Percentiles rank a stretch among this genome's conserved stretches.
These are phyloP conservation scores for Solenodon paradoxus DNA, from an alignment of 2,113 vertebrate species.

Conservation along the genomic window DNA sequence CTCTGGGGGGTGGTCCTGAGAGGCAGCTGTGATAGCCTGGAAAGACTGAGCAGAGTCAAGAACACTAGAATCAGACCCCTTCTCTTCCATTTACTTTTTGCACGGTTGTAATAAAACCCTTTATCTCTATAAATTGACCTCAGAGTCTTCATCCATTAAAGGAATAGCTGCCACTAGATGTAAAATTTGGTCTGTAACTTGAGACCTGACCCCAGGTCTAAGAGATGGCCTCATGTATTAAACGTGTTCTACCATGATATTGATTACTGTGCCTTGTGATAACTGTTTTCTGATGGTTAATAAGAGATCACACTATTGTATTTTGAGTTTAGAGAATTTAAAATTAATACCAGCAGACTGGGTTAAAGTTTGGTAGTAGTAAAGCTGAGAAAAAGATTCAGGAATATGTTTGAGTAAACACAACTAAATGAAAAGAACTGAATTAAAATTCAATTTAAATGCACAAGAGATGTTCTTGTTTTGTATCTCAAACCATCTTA, in stretches of 20 bases:
- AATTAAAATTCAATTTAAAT: not conserved
- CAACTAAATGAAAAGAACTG: not conserved
- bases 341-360: constrained; percentile 17
- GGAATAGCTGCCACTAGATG: not conserved
- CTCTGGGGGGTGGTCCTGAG: not conserved
- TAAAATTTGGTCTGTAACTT: not conserved
- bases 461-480: not conserved
- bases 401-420: not conserved
- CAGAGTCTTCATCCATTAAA: not conserved
- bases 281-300: not conserved
- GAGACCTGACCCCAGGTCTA: not conserved
- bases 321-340: not conserved
- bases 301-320: not conserved
- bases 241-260: not conserved
- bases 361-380: not conserved
- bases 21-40: not conserved
- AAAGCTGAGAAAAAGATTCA: not conserved
- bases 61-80: not conserved
- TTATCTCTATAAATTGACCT: not conserved
- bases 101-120: not conserved
- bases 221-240: not conserved
- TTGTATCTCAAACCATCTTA: not conserved
- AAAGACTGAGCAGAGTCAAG: not conserved
- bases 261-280: not conserved
- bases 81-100: not conserved